phyloP scores from a whole-genome alignment of 2,888 invertebrate genomes.

The Chrysomela aeneicollis region DNA sequence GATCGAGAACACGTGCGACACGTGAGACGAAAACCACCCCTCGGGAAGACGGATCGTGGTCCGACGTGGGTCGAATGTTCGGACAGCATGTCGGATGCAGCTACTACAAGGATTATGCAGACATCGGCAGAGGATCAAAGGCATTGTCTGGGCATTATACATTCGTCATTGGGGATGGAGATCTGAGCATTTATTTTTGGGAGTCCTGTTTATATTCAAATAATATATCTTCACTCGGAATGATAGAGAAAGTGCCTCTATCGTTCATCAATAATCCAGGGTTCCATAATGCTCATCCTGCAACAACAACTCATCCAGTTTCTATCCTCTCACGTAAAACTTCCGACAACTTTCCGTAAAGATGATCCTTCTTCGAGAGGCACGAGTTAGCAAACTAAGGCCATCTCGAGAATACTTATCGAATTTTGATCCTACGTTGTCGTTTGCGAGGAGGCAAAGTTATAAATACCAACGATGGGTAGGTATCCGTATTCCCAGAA shows the following conservation, averaged over 20 bases:
- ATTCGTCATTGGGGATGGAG: neutral
- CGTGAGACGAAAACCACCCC: neutral
- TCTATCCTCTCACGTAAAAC: neutral
- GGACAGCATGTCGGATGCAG: neutral
- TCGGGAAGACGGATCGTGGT: neutral
- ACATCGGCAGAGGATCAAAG: neutral
- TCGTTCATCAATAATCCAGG: too few relatives aligned
- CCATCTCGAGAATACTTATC: neutral
- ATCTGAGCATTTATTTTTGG: too few relatives aligned
- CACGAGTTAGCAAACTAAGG: neutral
- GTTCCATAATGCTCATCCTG: too few relatives aligned
- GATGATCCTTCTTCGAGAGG: neutral
- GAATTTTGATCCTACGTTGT: neutral
- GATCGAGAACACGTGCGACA: neutral
- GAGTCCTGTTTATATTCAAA: too few relatives aligned
- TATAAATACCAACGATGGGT: too few relatives aligned
- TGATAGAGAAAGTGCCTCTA: too few relatives aligned
- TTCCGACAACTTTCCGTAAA: neutral
- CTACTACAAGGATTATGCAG: neutral
- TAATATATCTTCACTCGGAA: too few relatives aligned
- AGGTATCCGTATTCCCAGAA: too few relatives aligned
- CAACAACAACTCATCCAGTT: neutral
- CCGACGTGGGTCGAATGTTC: neutral
- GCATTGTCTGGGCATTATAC: neutral
- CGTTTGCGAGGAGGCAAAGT: neutral